Conservation (phyloP, 2,888 invertebrate species). For the Tanypteryx hageni region DNA sequence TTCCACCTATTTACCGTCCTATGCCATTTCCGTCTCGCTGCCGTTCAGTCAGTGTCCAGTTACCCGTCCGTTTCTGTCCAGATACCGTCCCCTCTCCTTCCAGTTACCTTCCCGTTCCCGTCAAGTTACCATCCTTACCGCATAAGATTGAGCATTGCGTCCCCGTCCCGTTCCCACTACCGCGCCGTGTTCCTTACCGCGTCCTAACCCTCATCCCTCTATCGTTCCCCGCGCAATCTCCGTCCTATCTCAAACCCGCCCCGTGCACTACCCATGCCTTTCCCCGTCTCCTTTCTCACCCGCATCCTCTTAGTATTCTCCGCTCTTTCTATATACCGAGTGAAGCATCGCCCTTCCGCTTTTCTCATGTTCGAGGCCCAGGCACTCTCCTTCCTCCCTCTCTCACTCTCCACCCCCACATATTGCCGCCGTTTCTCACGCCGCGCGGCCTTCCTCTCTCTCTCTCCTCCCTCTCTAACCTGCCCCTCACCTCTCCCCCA, state of each 20-base stretch:
- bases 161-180: too few species aligned
- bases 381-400: not conserved
- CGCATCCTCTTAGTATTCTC: not conserved
- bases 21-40: too few species aligned
- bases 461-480: not conserved
- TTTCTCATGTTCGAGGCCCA: slow-evolving; percentile 22
- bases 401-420: not conserved
- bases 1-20: too few species aligned
- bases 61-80: too few species aligned
- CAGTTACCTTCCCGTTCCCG: too few species aligned
- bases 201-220: too few species aligned
- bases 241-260: not conserved
- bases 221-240: not conserved
- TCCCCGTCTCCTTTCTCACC: not conserved
- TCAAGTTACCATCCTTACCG: too few species aligned
- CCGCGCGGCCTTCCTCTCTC: not conserved
- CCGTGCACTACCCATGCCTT: not conserved
- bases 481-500: not conserved
- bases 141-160: too few species aligned
- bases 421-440: slow-evolving; percentile 52
- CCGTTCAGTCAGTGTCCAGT: too few species aligned
- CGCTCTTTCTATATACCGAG: slow-evolving; percentile 2
- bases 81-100: too few species aligned
- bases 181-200: too few species aligned
- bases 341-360: not conserved